Base-by-base conservation (phyloP, 2,888 invertebrate species). In the Boloria euphrosyne region DNA sequence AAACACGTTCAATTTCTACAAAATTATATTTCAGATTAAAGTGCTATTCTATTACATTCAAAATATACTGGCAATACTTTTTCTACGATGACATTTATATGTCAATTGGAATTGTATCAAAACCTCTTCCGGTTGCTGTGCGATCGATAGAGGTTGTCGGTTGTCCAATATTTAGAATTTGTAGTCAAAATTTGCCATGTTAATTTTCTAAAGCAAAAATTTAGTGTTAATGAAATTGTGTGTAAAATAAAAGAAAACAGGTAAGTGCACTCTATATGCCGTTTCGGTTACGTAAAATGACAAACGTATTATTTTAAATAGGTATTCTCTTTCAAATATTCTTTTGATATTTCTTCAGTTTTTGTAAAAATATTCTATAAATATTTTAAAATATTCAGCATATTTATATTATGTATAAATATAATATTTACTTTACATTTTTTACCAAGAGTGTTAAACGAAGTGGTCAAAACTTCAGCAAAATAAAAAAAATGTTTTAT, bases 121-220 rank as follows among this genome's bases (percentile, higher is more conserved):
- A 76, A 78, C 74, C 73, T 65, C 47, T 69, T 71, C 61, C 70
- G 74, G 74, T 66, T 71, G 74, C 74, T 71, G 57, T 55, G 46
- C 60, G 62, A 67, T 67, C 75, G 58, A 73, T 68, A 59, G 61
- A 62, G 58, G 61, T 65, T 62, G 65, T 62, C 52, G 58, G 61
- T 65, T 62, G 65, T 62, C 52, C 52, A 62, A 60, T 47, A 62
- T 62, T 65, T 62, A 59, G 47, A 69, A 55, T 60, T 65, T 52
- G 62, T 58, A 62, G 27, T 65, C 65, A 60, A 70, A 70, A 70
- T 70, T 70, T 63, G 65, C 66, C 50, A 70, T 70, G 70, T 27
- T 44, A 60, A 47, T 66, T 62, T 44, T 66, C 13, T 66, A 65
- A 52, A 55, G 54, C 31, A 61, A 67, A 58, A 44, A 62, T 51